Conservation (phyloP, 2,797 vertebrate species). For the Ciconia nigra region DNA sequence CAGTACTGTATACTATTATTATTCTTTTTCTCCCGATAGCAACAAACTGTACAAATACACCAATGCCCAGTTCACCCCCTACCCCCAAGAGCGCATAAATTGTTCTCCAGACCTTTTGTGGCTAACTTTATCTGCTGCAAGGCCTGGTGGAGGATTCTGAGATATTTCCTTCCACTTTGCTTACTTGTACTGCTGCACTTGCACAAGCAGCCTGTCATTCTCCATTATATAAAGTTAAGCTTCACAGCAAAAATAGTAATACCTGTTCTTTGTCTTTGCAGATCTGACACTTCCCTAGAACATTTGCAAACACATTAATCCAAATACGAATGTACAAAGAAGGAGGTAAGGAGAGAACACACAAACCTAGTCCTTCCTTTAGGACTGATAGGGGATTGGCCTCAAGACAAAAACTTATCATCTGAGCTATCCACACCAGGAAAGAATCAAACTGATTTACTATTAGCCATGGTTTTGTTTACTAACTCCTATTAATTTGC, state of each 20-base stretch:
- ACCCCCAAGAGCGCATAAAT: background rate
- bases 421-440: background rate
- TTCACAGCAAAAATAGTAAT: background rate
- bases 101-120: background rate
- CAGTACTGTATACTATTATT: background rate
- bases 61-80: background rate
- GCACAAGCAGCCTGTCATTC: background rate
- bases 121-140: background rate
- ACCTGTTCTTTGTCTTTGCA: slow-evolving; percentile 24
- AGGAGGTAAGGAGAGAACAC: background rate
- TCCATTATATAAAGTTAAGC: background rate
- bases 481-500: background rate
- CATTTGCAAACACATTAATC: background rate
- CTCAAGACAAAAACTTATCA: background rate
- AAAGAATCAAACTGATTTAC: background rate
- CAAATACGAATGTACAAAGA: background rate
- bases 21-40: background rate
- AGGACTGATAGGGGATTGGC: background rate
- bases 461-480: background rate
- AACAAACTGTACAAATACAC: background rate
- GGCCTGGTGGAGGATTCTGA: background rate
- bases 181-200: background rate
- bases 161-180: background rate
- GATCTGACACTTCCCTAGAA: background rate
- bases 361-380: background rate